These are phyloP conservation scores for Drosophila teissieri DNA, from an alignment of 1,140 invertebrate species.

Conservation along the genomic window DNA sequence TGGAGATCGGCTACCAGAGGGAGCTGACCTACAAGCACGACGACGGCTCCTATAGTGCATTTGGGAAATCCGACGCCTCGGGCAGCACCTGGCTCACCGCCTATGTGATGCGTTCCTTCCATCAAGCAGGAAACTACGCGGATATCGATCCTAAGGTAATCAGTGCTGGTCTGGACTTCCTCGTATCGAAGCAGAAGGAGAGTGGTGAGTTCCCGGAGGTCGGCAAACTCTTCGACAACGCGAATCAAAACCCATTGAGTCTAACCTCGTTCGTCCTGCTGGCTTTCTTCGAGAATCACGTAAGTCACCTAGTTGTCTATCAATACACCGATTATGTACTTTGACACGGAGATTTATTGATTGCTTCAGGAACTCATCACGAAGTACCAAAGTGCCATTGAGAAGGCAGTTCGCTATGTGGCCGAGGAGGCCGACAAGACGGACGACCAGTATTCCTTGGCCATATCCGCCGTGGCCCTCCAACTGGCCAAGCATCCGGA, in stretches of 20 bases:
- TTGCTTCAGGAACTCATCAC: slow-evolving; percentile 73
- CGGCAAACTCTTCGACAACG: slow-evolving; percentile 87
- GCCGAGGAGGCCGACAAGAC: slow-evolving; percentile 89
- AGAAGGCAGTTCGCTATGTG: slow-evolving; percentile 92
- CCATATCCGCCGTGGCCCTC: slow-evolving; percentile 91
- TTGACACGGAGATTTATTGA: neutral
- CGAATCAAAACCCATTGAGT: slow-evolving; percentile 87
- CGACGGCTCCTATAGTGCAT: slow-evolving; percentile 98
- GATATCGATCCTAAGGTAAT: slow-evolving; percentile 91
- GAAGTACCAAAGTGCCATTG: slow-evolving; percentile 88
- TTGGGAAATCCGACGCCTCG: slow-evolving; percentile 90
- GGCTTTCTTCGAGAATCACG: slow-evolving; percentile 91
- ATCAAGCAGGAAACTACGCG: slow-evolving; percentile 92
- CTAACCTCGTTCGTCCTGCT: slow-evolving; percentile 94
- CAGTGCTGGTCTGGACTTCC: slow-evolving; percentile 90
- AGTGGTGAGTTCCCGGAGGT: slow-evolving; percentile 93
- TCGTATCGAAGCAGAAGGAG: slow-evolving; percentile 86
- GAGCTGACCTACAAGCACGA: slow-evolving; percentile 94
- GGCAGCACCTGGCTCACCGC: slow-evolving; percentile 97
- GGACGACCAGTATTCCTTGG: slow-evolving; percentile 91
- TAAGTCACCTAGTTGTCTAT: slow-evolving; percentile 19
- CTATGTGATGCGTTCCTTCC: slow-evolving; percentile 95
- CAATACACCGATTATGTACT: neutral
- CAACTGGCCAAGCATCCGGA: slow-evolving; percentile 89
- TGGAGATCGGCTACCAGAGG: slow-evolving; percentile 96